Percentiles rank a stretch among this genome's conserved stretches.
These are phyloP conservation scores for Altica lythri DNA, from an alignment of 2,888 invertebrate species.

Conservation along the genomic window DNA sequence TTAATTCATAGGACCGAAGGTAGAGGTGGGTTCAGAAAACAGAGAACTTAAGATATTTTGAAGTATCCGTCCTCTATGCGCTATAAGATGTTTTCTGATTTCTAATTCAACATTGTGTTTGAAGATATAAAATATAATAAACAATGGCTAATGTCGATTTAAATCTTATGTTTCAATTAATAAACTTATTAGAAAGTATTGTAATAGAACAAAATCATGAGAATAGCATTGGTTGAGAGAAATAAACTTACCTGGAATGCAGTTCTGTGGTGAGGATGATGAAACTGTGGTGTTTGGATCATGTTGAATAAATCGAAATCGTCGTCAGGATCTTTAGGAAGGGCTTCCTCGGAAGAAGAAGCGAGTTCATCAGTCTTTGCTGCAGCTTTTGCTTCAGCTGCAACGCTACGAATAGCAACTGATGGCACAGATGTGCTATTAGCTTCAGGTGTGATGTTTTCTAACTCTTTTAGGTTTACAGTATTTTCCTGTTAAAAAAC, in stretches of 20 bases:
- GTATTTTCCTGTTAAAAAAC: conserved; percentile 42
- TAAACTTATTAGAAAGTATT: no score
- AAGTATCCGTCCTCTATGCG: no score
- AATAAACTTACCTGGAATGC: conserved; percentile 67
- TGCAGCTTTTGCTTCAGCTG: conserved; percentile 24
- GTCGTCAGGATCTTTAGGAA: conserved; percentile 51
- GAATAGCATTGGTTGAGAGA: no score
- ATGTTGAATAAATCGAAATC: conserved; percentile 62
- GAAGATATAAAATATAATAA: no score
- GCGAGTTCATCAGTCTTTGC: conserved; percentile 31
- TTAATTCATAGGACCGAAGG: no score
- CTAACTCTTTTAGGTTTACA: conserved; percentile 49
- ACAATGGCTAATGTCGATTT: no score
- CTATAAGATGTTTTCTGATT: no score
- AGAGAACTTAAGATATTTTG: no score
- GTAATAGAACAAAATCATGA: no score
- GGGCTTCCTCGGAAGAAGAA: conserved; percentile 33
- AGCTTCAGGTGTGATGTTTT: conserved; percentile 43
- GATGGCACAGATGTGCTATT: conserved; percentile 25
- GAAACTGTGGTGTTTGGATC: conserved; percentile 69
- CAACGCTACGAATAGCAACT: conserved; percentile 9
- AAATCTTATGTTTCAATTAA: no score
- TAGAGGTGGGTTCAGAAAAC: no score
- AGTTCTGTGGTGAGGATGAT: conserved; percentile 67
- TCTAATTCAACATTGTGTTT: no score